phyloP scores from a whole-genome alignment of 92 coral and sea anemone genomes.

The Micromussa lordhowensis region DNA sequence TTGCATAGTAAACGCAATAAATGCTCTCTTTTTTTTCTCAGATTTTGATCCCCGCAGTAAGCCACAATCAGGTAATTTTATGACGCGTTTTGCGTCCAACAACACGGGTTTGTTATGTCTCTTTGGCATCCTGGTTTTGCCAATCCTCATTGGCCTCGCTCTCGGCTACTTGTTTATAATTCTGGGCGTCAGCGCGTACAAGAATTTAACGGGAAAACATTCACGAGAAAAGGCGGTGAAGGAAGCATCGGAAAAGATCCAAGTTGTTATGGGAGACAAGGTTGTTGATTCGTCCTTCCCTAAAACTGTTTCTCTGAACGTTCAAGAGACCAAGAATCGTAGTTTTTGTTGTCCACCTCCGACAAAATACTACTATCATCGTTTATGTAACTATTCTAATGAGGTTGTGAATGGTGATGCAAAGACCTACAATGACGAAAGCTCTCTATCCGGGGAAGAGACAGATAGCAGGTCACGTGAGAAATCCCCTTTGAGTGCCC shows the following conservation, averaged over 20 bases:
- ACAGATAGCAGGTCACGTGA: constrained; percentile 58
- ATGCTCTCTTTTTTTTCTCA: constrained; percentile 22
- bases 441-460: constrained; percentile 70
- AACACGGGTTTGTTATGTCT: constrained; percentile 92
- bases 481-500: constrained; percentile 15
- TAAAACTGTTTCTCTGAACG: constrained; percentile 84
- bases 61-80: constrained; percentile 72
- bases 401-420: constrained; percentile 73
- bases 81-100: constrained; percentile 86
- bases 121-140: constrained; percentile 79
- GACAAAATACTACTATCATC: constrained; percentile 72
- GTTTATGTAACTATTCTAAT: constrained; percentile 70
- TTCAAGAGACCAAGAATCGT: constrained; percentile 72
- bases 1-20: not conserved
- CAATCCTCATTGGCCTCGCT: constrained; percentile 90
- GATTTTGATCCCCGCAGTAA: constrained; percentile 91
- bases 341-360: constrained; percentile 29
- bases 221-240: constrained; percentile 64
- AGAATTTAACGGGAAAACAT: constrained; percentile 67
- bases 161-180: constrained; percentile 84
- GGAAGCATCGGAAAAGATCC: constrained; percentile 86
- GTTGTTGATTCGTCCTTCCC: constrained; percentile 94
- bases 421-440: constrained; percentile 57
- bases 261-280: constrained; percentile 88
- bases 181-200: constrained; percentile 86